Conservation (phyloP, 2,797 vertebrate species). For the Malurus splendens region DNA sequence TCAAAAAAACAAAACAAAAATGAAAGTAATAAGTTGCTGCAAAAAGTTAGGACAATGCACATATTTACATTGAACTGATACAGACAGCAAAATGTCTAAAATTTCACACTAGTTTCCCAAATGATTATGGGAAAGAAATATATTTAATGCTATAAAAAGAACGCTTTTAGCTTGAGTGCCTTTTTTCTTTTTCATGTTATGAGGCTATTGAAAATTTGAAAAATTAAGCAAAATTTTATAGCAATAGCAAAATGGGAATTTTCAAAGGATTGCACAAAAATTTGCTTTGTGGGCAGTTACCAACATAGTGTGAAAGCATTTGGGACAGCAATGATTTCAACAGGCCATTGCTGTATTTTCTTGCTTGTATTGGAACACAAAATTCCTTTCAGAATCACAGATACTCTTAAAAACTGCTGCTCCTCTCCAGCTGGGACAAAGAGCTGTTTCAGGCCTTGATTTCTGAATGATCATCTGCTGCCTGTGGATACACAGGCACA, state of each 20-base stretch:
- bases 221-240: neutral
- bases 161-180: neutral
- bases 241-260: neutral
- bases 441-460: neutral
- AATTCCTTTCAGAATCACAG: neutral
- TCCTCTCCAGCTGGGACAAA: constrained; percentile 8
- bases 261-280: neutral
- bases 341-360: neutral
- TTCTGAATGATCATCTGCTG: constrained; percentile 19
- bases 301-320: neutral
- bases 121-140: neutral
- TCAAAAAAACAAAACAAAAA: neutral
- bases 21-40: neutral
- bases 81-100: neutral
- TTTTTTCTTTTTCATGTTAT: neutral
- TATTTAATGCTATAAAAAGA: neutral
- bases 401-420: neutral
- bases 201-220: neutral
- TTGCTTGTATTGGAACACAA: neutral
- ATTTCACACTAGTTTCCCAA: neutral
- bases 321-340: neutral
- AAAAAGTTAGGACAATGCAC: neutral
- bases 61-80: neutral
- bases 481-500: constrained; percentile 18
- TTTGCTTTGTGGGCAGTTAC: neutral